phyloP scores from a whole-genome alignment of 2,113 vertebrate genomes.

The Coptodon rendalli region DNA sequence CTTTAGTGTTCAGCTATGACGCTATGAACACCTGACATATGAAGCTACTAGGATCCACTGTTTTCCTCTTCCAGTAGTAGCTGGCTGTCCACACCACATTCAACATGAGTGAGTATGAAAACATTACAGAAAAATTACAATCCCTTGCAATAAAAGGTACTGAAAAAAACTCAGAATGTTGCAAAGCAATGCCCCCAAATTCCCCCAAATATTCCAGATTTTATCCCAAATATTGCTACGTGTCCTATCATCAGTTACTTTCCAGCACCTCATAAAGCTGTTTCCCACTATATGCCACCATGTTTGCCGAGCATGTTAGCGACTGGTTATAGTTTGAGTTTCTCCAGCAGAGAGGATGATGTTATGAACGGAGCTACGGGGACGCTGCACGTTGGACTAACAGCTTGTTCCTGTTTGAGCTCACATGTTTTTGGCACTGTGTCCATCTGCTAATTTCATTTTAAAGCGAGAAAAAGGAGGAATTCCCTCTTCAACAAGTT shows the following conservation, averaged over 20 bases:
- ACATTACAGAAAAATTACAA: background rate
- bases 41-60: background rate
- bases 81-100: background rate
- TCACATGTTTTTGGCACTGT: background rate
- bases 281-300: background rate
- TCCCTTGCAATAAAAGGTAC: background rate
- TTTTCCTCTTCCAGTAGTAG: background rate
- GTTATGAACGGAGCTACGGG: background rate
- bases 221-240: background rate
- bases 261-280: background rate
- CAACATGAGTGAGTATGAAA: background rate
- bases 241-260: background rate
- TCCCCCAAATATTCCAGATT: background rate
- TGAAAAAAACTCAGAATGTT: background rate
- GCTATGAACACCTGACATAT: background rate
- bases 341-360: background rate
- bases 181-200: background rate
- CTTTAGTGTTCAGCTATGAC: fast-evolving
- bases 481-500: slow-evolving; percentile 63
- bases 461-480: slow-evolving; percentile 35
- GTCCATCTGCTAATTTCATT: slow-evolving; percentile 14
- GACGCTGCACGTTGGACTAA: background rate
- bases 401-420: background rate
- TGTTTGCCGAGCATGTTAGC: background rate
- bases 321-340: background rate